phyloP scores from a whole-genome alignment of 2,113 vertebrate species.

The Notarius quadriscutis region DNA sequence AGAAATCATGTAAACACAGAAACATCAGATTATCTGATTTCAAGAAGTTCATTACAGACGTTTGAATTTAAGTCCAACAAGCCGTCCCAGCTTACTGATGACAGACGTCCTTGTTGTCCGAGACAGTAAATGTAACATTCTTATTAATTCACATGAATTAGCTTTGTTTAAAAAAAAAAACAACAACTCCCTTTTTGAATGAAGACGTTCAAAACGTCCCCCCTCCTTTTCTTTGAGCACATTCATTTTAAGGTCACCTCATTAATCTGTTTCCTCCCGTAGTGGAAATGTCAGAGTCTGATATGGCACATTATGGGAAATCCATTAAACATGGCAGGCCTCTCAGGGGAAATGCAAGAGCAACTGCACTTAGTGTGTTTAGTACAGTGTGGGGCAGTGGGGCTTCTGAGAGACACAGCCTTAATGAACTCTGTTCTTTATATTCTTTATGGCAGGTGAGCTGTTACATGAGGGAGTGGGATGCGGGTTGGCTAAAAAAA shows the following conservation, averaged over 20 bases:
- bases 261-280: conserved; percentile 58
- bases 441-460: conserved; percentile 40
- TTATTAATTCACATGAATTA: neutral
- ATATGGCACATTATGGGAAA: conserved; percentile 58
- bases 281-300: conserved; percentile 55
- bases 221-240: neutral
- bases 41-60: neutral
- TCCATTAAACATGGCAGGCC: conserved; percentile 54
- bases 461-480: conserved; percentile 33
- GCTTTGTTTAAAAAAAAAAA: neutral
- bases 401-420: neutral
- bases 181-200: neutral
- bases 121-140: neutral
- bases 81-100: neutral
- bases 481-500: conserved; percentile 21
- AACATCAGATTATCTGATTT: neutral
- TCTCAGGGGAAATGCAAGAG: conserved; percentile 27
- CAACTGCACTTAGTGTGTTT: conserved; percentile 37
- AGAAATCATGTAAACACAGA: neutral
- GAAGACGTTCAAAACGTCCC: neutral
- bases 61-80: neutral
- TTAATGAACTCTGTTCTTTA: conserved; percentile 41
- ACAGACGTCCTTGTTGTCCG: neutral
- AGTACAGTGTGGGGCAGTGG: conserved; percentile 23
- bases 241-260: conserved; percentile 54